These are phyloP conservation scores for Neopipo cinnamomea DNA, from an alignment of 2,113 vertebrate species.

Conservation along the genomic window DNA sequence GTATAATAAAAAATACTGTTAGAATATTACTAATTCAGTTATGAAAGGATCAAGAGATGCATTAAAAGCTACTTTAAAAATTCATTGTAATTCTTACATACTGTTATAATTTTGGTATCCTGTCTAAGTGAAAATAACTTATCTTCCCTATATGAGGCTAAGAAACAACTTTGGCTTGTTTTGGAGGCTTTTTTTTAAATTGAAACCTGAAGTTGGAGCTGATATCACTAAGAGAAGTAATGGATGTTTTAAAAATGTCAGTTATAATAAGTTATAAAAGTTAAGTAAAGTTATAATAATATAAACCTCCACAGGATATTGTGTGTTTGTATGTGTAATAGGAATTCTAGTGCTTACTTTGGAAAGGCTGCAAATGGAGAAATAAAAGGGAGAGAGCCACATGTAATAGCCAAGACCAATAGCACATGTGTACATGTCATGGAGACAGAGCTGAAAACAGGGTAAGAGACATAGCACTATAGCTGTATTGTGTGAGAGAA, in stretches of 20 bases:
- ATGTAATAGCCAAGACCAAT: background rate
- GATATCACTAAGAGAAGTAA: background rate
- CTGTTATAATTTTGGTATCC: background rate
- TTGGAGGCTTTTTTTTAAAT: background rate
- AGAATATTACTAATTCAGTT: background rate
- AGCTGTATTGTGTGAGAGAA: background rate
- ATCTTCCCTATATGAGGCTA: background rate
- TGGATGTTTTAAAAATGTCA: background rate
- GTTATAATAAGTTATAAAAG: background rate
- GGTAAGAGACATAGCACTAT: background rate
- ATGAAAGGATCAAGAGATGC: background rate
- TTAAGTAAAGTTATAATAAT: too few relatives aligned
- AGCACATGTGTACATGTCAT: rapidly evolving
- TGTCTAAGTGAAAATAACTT: background rate
- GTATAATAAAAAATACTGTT: background rate
- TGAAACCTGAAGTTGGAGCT: background rate
- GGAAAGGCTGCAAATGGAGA: background rate
- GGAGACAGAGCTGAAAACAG: background rate
- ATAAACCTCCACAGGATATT: background rate
- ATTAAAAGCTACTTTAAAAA: background rate
- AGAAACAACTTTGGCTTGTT: background rate
- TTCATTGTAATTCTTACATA: background rate
- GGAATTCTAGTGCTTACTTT: background rate
- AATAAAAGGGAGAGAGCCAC: background rate
- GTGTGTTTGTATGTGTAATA: background rate